Base-by-base conservation (phyloP, 1,140 invertebrate genomes). In the Microplitis demolitor region DNA sequence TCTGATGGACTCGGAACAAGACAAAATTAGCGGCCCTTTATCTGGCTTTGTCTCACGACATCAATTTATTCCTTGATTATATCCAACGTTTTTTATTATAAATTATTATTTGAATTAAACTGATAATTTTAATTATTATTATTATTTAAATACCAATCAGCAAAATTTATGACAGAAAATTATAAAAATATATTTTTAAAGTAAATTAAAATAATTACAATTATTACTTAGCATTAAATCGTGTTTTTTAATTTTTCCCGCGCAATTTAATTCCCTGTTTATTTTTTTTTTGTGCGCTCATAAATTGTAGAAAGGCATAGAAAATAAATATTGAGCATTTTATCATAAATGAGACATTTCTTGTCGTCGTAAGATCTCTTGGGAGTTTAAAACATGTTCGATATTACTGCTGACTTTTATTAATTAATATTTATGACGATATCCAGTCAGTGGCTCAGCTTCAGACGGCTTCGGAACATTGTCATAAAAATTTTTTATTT, bases 1-100 rank as follows among this genome's bases (percentile, higher is more conserved):
- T 69, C 71, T 75, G 74, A 75, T 75, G 70, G 74, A 75, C 71
- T 75, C 39, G 35, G 45, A 75, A 75, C 74, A 75, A 69, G 67
- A 75, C 67, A 54, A 68, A 75, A 75, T 72, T 75, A 75, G 71
- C 70, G 60, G 50, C 60, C 67, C 74, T 72, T 35, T 34, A n/a
- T 58, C 45, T 66, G 14, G 35, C 63, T 72, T 58, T 66, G 62
- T 66, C 16, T 66, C 70, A 70, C 54, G 50, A 24, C 56, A 24
- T 58, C 56, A 58, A 58, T 58, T 58, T 58, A 58, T 58, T 58
- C 56, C 24, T 58, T 24, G 14, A 58, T 11, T 31, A 58, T 33
- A 24, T 58, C 24, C 24, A 16, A 58, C 8, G 11, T 6, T 58
- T 58, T 31, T 58, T 31, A 58, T 58, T 58, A 24, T 11, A 58